phyloP scores from a whole-genome alignment of 2,888 invertebrate species.

The Oligia latruncula region DNA sequence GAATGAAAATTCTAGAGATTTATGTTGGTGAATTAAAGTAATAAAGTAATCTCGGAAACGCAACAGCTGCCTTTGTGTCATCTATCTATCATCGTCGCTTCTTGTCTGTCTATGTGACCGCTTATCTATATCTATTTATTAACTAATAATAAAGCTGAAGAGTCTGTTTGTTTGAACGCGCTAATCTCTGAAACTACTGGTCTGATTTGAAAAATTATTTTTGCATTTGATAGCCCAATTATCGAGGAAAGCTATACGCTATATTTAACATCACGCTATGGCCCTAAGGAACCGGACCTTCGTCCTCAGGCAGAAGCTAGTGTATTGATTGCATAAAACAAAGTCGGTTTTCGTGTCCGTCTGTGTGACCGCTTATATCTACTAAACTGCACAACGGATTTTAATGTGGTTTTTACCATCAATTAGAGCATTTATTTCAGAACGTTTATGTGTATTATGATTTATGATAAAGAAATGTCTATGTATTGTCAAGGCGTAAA shows the following conservation, averaged over 20 bases:
- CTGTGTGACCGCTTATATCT: background rate
- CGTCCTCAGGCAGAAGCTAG: no score
- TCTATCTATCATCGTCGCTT: background rate
- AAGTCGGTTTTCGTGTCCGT: background rate
- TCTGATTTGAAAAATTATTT: no score
- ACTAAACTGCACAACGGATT: background rate
- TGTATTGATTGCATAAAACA: no score
- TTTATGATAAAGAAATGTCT: background rate
- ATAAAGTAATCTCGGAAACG: slow-evolving; percentile 59
- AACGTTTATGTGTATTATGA: background rate
- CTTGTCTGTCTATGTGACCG: background rate
- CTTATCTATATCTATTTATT: no score
- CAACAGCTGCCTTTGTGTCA: slow-evolving; percentile 47
- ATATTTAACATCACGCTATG: no score
- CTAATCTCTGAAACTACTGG: no score
- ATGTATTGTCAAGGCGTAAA: background rate
- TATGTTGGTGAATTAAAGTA: slow-evolving; percentile 61
- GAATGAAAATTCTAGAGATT: slow-evolving; percentile 58
- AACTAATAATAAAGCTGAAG: no score
- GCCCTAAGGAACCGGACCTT: no score
- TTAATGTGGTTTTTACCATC: background rate
- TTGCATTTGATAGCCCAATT: no score
- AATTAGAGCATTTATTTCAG: background rate
- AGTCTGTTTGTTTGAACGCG: no score
- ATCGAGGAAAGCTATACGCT: no score